These are phyloP conservation scores for Melanchra persicariae DNA, from an alignment of 2,888 invertebrate genomes.

Conservation along the genomic window DNA sequence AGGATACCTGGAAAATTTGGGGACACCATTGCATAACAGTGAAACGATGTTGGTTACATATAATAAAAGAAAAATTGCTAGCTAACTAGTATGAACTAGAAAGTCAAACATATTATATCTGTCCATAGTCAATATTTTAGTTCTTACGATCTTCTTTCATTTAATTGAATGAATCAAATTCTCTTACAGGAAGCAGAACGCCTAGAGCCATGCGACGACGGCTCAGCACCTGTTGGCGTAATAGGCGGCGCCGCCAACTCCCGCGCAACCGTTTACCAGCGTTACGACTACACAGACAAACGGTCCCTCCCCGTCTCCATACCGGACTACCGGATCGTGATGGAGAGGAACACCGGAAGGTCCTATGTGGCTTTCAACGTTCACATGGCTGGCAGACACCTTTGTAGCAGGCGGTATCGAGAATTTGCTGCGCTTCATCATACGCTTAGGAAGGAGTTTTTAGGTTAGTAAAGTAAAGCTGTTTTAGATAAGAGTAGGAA, in stretches of 20 bases:
- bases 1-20: neutral
- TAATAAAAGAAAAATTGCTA: neutral
- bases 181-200: conserved; percentile 94
- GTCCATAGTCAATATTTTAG: neutral
- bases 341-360: conserved; percentile 96
- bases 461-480: conserved; percentile 88
- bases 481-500: neutral
- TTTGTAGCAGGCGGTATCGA: conserved; percentile 98
- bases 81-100: neutral
- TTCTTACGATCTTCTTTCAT: too few relatives aligned
- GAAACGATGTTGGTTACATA: neutral
- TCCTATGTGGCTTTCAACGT: conserved; percentile 99
- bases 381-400: conserved; percentile 99
- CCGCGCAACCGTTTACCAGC: conserved; percentile 85
- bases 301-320: conserved; percentile 96
- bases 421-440: conserved; percentile 98
- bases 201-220: conserved; percentile 95
- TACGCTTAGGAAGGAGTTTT: conserved; percentile 97
- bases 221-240: conserved; percentile 85
- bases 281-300: conserved; percentile 98
- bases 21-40: neutral
- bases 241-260: conserved; percentile 88
- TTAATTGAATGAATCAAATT: neutral
- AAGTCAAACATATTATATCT: neutral
- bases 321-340: conserved; percentile 97